Conservation (phyloP, 2,888 invertebrate species). For the Coelogynopora nodosa region DNA sequence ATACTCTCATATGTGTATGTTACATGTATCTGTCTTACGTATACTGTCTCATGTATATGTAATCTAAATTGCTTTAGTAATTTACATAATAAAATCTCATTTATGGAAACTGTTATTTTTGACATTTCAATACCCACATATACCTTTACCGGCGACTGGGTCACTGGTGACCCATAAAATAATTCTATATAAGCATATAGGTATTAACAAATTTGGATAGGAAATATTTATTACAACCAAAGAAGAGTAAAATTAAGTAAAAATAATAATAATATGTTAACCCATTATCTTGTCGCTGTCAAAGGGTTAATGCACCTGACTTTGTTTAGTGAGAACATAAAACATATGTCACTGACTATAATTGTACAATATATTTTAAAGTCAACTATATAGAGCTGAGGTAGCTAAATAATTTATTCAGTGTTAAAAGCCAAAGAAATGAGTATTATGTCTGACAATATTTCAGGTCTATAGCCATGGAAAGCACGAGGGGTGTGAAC, state of each 20-base stretch:
- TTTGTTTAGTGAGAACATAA: no score
- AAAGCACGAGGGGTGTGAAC: no score
- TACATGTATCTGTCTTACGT: background rate
- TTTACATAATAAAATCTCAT: background rate
- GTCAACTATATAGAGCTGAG: no score
- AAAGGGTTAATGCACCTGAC: conserved; percentile 26
- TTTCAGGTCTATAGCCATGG: no score
- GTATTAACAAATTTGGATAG: conserved; percentile 19
- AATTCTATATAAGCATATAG: background rate
- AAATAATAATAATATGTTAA: conserved; percentile 28
- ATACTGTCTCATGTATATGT: background rate
- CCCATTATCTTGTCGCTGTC: conserved; percentile 10
- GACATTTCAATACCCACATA: background rate
- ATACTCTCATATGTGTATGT: background rate
- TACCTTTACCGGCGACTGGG: conserved; percentile 10
- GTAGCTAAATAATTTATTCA: no score
- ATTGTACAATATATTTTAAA: no score
- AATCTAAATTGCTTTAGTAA: background rate
- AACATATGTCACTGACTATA: no score
- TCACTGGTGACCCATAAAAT: background rate
- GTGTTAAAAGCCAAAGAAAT: no score
- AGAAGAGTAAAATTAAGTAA: conserved; percentile 27
- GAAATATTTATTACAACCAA: conserved; percentile 28
- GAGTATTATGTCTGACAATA: no score
- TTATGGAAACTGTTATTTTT: background rate